Evolutionary conservation across 2,797 vertebrate species (phyloP), one percentile per base, ranked within the genome.

Genomic region (Pteropus rufus): DNA sequence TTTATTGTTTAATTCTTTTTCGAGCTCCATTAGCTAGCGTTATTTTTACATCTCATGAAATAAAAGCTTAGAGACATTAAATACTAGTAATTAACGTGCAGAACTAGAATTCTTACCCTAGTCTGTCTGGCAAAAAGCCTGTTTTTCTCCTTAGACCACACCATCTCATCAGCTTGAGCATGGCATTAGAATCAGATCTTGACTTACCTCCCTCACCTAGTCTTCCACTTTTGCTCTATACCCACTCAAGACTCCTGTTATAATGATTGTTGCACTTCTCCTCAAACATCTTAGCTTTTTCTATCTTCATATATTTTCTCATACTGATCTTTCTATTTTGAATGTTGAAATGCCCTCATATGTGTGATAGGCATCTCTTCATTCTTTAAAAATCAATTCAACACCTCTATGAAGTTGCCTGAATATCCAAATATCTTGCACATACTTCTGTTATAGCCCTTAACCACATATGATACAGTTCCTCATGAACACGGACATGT

Each of bases 1-100:
- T 85, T 91, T 15, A 72, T 81, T 86, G 49, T 89, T 91, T 91
- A 70, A 84, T 89, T 82, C 9, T 95, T 89, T 86, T 73, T 67
- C 44, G 34, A 69, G 11, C 18, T 6, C 34, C 5, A 5, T 89
- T 56, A 93, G 41, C 67, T 67, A 80, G 8, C 39, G 23, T 60
- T 91, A 23, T 77, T 54, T 80, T 85, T 93, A 46, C 10, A 31
- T 80, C 34, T 39, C 60, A 80, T 94, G 39, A 91, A 84, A 95
- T 41, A 72, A 69, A 88, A 44, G 4, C 67, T 92, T 75, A 82
- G n/a, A 77, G 72, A 70, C 1, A 1, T 60, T 88, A 65, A 80
- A 36, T 94, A 87, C 21, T 75, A 46, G 6, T 95, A 85, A 87
- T 65, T 90, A 94, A 52, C 5, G 44, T 26, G 41, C 46, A 79